Evolutionary conservation across 1,140 invertebrate species (phyloP).

Genomic region (Melipona quadrifasciata): DNA sequence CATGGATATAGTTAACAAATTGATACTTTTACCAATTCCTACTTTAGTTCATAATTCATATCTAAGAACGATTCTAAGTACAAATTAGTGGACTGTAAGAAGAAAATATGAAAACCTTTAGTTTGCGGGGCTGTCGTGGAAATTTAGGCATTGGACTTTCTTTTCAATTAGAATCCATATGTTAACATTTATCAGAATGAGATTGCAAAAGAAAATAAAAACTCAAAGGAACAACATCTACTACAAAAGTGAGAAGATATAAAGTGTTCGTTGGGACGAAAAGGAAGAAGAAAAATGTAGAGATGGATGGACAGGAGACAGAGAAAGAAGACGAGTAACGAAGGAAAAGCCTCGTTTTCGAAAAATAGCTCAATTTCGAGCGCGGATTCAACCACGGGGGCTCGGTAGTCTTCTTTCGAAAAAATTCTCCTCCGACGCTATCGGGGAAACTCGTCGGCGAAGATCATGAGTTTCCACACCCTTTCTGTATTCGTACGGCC

Average conservation of each 20-base stretch:
- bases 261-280: no score
- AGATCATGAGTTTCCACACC: constrained; percentile 58
- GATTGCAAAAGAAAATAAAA: not conserved
- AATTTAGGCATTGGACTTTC: not conserved
- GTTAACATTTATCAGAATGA: no score
- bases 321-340: not conserved
- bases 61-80: no score
- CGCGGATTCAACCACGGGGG: constrained; percentile 6
- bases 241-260: not conserved
- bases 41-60: no score
- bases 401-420: constrained; percentile 48
- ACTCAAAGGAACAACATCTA: not conserved
- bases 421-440: constrained; percentile 53
- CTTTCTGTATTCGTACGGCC: constrained; percentile 23
- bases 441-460: constrained; percentile 40
- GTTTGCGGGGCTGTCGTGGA: not conserved
- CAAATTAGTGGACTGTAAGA: not conserved
- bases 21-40: no score
- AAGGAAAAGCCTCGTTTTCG: constrained; percentile 39
- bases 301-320: not conserved
- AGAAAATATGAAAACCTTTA: not conserved
- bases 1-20: not conserved
- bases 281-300: not conserved
- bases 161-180: not conserved
- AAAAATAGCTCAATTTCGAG: constrained; percentile 66